These are phyloP conservation scores for Argyrosomus japonicus DNA, from an alignment of 2,113 vertebrate genomes.

Conservation along the genomic window DNA sequence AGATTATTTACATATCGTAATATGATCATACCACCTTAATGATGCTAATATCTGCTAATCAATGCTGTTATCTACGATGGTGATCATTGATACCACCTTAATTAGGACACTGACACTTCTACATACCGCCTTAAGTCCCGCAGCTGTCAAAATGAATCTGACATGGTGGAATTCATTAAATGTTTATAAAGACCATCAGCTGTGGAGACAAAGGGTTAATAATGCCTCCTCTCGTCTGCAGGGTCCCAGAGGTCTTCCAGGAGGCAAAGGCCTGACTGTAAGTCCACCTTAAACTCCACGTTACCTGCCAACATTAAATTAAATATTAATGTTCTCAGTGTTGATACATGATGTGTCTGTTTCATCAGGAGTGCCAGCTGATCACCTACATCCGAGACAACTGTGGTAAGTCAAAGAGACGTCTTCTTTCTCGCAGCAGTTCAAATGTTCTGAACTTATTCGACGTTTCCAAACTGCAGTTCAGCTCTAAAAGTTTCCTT, in stretches of 20 bases:
- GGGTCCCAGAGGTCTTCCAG: constrained; percentile 86
- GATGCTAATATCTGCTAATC: too few relatives aligned
- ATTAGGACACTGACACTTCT: too few relatives aligned
- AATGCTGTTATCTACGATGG: too few relatives aligned
- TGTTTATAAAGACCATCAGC: too few relatives aligned
- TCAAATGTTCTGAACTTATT: neutral
- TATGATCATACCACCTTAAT: too few relatives aligned
- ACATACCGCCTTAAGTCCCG: too few relatives aligned
- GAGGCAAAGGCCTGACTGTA: constrained; percentile 80
- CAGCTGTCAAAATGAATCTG: too few relatives aligned
- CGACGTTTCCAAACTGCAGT: neutral
- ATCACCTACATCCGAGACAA: constrained; percentile 85
- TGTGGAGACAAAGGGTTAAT: neutral
- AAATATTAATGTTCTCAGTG: rapidly evolving
- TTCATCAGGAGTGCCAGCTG: constrained; percentile 88
- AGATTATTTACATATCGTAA: too few relatives aligned
- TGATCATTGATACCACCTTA: too few relatives aligned
- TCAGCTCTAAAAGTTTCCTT: neutral
- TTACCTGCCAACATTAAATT: neutral
- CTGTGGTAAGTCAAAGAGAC: constrained; percentile 84
- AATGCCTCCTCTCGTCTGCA: constrained; percentile 53
- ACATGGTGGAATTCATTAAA: too few relatives aligned
- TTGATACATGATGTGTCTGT: neutral
- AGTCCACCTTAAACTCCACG: constrained; percentile 58
- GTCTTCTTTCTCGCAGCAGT: neutral